phyloP scores from a whole-genome alignment of 2,113 vertebrate species.

The Microtus richardsoni region DNA sequence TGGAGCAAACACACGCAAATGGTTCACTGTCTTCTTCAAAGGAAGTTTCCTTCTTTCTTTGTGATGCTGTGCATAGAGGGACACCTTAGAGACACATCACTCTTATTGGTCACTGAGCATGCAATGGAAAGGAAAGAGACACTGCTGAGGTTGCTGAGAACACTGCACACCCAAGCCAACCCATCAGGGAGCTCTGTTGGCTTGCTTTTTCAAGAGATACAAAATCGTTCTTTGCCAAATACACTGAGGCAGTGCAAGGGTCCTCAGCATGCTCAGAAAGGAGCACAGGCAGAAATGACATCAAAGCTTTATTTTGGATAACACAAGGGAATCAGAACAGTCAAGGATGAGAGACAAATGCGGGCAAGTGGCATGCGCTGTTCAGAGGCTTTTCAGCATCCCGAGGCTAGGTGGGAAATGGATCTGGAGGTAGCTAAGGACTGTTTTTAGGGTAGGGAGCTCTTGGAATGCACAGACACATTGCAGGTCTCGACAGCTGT shows the following conservation, averaged over 20 bases:
- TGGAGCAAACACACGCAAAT: conserved; percentile 76
- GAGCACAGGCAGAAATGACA: conserved; percentile 42
- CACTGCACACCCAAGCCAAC: conserved; percentile 37
- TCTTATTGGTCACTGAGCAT: conserved; percentile 77
- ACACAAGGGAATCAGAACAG: conserved; percentile 63
- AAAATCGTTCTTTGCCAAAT: neutral
- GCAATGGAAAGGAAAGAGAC: conserved; percentile 76
- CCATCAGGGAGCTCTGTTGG: neutral
- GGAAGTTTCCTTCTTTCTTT: neutral
- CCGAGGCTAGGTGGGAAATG: neutral
- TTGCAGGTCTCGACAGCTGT: neutral
- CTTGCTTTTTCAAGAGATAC: conserved; percentile 15
- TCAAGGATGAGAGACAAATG: conserved; percentile 63
- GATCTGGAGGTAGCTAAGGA: neutral
- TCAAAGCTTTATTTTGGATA: conserved; percentile 43
- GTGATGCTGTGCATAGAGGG: neutral
- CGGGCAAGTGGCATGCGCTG: neutral
- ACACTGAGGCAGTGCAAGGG: conserved; percentile 26
- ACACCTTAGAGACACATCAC: conserved; percentile 50
- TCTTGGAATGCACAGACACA: neutral
- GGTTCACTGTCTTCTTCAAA: neutral
- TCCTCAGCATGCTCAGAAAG: conserved; percentile 65
- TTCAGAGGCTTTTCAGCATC: conserved; percentile 10
- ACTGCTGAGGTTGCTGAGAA: conserved; percentile 70
- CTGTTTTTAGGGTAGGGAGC: neutral